phyloP scores from a whole-genome alignment of 1,140 invertebrate species.

The Trichogramma pretiosum region DNA sequence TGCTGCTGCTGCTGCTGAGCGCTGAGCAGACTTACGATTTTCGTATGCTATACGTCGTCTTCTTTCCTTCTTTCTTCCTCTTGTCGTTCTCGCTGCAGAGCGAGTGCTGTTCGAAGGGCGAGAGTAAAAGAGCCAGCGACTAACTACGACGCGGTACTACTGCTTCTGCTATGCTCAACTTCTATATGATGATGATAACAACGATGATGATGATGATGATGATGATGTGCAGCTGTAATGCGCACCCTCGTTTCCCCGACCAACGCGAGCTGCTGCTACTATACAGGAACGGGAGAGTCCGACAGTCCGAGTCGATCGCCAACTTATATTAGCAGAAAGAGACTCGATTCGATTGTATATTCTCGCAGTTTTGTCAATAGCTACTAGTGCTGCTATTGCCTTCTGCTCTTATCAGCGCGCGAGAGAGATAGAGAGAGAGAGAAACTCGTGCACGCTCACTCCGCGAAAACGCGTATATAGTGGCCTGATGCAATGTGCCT shows the following conservation, averaged over 20 bases:
- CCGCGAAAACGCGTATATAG: too few relatives aligned
- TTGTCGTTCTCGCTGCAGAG: neutral
- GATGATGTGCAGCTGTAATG: neutral
- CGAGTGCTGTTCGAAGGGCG: neutral
- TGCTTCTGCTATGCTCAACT: too few relatives aligned
- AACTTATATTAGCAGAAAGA: too few relatives aligned
- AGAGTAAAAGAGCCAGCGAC: neutral
- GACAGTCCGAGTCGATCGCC: too few relatives aligned
- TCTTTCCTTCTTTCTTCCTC: neutral
- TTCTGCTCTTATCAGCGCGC: neutral
- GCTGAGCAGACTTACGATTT: too few relatives aligned
- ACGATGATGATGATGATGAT: neutral
- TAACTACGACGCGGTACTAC: too few relatives aligned
- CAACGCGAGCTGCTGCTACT: neutral
- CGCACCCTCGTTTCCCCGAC: neutral
- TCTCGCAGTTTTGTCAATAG: neutral
- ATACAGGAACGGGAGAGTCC: too few relatives aligned
- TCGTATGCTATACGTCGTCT: too few relatives aligned
- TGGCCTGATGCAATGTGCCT: too few relatives aligned
- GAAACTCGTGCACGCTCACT: neutral
- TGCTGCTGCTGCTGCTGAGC: neutral
- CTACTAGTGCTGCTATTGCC: neutral
- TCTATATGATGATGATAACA: neutral
- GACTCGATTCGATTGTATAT: neutral
- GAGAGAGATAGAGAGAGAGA: neutral